These are phyloP conservation scores for Falcunculus frontatus DNA, from an alignment of 2,113 vertebrate species.

Conservation along the genomic window DNA sequence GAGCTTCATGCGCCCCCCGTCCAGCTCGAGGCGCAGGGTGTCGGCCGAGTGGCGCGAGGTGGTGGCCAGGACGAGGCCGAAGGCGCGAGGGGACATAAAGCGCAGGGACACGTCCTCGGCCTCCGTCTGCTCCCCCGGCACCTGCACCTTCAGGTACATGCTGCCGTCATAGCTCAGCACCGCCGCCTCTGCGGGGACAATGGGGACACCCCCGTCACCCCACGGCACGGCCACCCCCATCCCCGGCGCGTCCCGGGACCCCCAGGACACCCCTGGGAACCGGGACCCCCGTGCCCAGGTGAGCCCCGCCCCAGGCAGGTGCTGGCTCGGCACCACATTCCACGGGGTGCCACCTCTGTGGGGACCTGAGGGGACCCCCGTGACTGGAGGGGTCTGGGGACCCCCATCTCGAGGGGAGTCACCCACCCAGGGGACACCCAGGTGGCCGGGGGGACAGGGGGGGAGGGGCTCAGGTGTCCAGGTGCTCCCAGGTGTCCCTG, in stretches of 20 bases:
- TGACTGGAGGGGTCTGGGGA: neutral
- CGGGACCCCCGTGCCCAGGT: neutral
- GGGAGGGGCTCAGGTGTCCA: neutral
- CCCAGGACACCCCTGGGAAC: neutral
- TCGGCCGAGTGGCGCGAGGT: constrained; percentile 93
- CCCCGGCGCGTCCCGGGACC: too few species aligned
- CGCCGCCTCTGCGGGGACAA: constrained; percentile 78
- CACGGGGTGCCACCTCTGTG: neutral
- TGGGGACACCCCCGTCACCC: neutral
- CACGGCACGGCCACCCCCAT: fast-evolving
- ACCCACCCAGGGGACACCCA: neutral
- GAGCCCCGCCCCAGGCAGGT: neutral
- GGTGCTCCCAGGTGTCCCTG: neutral
- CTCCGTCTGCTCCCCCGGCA: constrained; percentile 87
- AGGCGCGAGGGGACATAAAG: constrained; percentile 94
- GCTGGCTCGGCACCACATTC: fast-evolving
- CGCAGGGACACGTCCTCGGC: constrained; percentile 91
- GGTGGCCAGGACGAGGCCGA: constrained; percentile 91
- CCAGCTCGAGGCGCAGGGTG: constrained; percentile 91
- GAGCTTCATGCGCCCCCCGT: constrained; percentile 89
- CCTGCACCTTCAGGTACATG: constrained; percentile 93
- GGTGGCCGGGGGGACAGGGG: too few species aligned
- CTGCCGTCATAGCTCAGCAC: constrained; percentile 92
- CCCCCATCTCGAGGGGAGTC: neutral
- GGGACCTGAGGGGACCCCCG: neutral